phyloP scores from a whole-genome alignment of 2,888 invertebrate genomes.

The Chrysodeixis includens region DNA sequence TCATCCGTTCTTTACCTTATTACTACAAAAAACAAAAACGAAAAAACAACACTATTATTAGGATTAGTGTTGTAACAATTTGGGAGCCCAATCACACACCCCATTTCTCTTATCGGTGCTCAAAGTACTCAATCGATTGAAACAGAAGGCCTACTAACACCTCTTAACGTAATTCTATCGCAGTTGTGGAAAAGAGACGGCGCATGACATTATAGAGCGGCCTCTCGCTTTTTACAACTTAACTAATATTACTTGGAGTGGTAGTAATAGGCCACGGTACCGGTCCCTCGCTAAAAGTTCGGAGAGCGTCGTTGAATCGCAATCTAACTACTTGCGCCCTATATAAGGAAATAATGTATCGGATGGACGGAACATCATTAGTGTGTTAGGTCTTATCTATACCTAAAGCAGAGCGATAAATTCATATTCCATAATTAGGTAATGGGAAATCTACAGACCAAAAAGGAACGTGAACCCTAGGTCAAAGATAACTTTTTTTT shows the following conservation, averaged over 20 bases:
- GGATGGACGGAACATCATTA: constrained; percentile 50
- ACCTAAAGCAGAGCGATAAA: constrained; percentile 22
- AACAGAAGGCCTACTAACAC: no score
- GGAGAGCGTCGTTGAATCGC: constrained; percentile 32
- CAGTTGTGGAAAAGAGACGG: no score
- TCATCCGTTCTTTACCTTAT: neutral
- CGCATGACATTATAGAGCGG: no score
- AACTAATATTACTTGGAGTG: constrained; percentile 15
- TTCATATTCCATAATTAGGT: no score
- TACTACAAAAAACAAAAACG: neutral
- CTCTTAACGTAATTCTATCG: no score
- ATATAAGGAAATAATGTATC: constrained; percentile 52
- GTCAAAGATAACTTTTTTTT: no score
- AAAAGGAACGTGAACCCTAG: no score
- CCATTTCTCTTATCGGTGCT: constrained; percentile 29
- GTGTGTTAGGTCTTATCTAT: constrained; percentile 27
- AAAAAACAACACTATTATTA: constrained; percentile 8
- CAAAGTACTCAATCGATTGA: neutral
- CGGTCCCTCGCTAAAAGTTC: constrained; percentile 43
- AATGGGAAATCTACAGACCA: no score
- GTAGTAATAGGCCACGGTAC: constrained; percentile 29
- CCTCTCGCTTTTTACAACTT: neutral
- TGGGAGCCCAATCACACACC: constrained; percentile 25
- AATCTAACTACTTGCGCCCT: constrained; percentile 35
- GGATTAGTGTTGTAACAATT: constrained; percentile 25